phyloP scores from a whole-genome alignment of 2,888 invertebrate genomes.

The Margaritifera margaritifera region DNA sequence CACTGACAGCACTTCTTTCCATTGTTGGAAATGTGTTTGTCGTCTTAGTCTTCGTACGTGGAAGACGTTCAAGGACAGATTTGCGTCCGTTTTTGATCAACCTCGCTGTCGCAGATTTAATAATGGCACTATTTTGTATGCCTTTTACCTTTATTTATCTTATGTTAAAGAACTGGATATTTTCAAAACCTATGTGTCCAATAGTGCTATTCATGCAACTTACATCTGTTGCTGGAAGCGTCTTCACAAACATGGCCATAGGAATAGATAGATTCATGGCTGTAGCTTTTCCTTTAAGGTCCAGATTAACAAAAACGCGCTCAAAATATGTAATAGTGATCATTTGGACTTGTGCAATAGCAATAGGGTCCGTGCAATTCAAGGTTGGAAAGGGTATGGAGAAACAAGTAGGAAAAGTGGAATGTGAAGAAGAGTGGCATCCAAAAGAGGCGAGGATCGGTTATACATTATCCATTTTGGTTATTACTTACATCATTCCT shows the following conservation, averaged over 20 bases:
- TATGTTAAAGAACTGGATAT: slow-evolving; percentile 74
- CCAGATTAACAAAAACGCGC: slow-evolving; percentile 70
- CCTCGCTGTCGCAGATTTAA: slow-evolving; percentile 89
- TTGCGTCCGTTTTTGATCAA: slow-evolving; percentile 82
- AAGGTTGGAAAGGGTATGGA: slow-evolving; percentile 52
- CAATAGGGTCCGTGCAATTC: slow-evolving; percentile 73
- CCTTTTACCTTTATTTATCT: slow-evolving; percentile 83
- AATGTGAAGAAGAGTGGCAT: slow-evolving; percentile 56
- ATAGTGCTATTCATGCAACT: slow-evolving; percentile 75
- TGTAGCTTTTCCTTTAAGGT: slow-evolving; percentile 68
- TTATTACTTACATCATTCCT: slow-evolving; percentile 71
- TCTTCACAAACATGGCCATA: slow-evolving; percentile 75
- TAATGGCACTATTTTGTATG: slow-evolving; percentile 92
- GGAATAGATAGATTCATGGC: slow-evolving; percentile 73
- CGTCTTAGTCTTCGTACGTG: slow-evolving; percentile 73
- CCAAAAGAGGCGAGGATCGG: slow-evolving; percentile 30
- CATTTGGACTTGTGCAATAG: slow-evolving; percentile 73
- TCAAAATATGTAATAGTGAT: slow-evolving; percentile 71
- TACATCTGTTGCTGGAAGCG: slow-evolving; percentile 74
- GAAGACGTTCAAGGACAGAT: slow-evolving; percentile 68
- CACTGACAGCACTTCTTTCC: slow-evolving; percentile 73
- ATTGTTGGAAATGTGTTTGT: slow-evolving; percentile 74
- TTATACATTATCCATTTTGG: slow-evolving; percentile 65
- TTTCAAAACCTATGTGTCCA: slow-evolving; percentile 74
- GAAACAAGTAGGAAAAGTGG: slow-evolving; percentile 31